Evolutionary conservation across 2,113 vertebrate genomes (phyloP).

Genomic region (Thomomys bottae): DNA sequence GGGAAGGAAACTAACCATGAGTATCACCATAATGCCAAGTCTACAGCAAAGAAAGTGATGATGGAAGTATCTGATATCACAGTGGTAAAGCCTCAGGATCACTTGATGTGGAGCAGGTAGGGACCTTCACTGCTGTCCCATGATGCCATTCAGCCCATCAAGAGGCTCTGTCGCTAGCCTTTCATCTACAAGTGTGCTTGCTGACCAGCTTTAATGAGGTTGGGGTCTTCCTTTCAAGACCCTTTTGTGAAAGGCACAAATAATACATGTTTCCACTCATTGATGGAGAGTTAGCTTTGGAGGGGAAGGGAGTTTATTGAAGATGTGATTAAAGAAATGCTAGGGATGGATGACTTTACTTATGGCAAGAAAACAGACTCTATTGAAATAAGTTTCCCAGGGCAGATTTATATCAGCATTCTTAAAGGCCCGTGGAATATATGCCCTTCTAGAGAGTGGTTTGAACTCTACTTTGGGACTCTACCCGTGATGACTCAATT

Average conservation of each 20-base stretch:
- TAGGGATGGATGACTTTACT: constrained; percentile 48
- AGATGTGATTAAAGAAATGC: constrained; percentile 42
- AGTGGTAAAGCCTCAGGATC: background rate
- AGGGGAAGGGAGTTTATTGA: constrained; percentile 17
- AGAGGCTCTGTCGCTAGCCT: background rate
- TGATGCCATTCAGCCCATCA: background rate
- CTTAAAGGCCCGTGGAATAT: constrained; percentile 52
- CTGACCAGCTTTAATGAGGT: background rate
- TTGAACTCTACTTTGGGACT: constrained; percentile 63
- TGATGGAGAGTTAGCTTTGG: background rate
- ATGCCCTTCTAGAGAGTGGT: constrained; percentile 47
- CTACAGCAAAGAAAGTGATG: background rate
- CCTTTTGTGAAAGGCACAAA: background rate
- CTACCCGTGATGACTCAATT: constrained; percentile 66
- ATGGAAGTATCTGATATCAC: background rate
- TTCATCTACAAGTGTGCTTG: background rate
- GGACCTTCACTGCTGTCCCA: background rate
- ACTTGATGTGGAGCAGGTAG: background rate
- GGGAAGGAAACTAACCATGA: background rate
- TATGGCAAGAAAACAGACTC: constrained; percentile 53
- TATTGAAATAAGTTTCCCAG: constrained; percentile 32
- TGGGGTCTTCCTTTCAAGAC: constrained; percentile 8
- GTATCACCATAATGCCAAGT: background rate
- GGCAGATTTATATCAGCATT: constrained; percentile 53
- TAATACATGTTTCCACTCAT: background rate